Base-by-base conservation (phyloP, 1,140 invertebrate species). In the Dinoponera quadriceps region DNA sequence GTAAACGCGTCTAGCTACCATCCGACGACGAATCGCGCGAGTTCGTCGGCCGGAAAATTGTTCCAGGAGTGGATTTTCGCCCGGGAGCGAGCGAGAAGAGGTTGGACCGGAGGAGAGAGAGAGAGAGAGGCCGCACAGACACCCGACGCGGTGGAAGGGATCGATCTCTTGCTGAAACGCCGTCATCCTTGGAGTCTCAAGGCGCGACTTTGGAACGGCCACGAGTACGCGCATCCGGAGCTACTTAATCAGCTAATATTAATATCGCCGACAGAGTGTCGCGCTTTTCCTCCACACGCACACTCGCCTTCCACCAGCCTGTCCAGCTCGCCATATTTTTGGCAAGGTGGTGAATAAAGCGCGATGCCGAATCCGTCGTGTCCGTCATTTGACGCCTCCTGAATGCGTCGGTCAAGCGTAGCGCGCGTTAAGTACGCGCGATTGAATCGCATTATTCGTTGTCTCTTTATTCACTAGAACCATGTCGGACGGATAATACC, bases 211-310 rank as follows among this genome's bases (percentile, higher is more conserved):
- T 82, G 84, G 90, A 90, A 90, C 89, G 91, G 87, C 86, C 85
- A 62, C 86, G 85, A 89, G 83, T 86, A 60, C 62, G 82, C 75
- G 89, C 92, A 94, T 92, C 91, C 90, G 93, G 89, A 90, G 88
- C 73, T 85, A 92, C 90, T 94, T 93, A 93, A 93, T 94, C 93
- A 94, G 73, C 91, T 86, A 94, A 93, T 93, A 94, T 94, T 94
- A 93, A 93, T 94, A 94, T 84, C 91, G 85, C 92, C 59, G 82
- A 65, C 83, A 44, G 85, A 49, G 33, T 59, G 48, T 75, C 75
- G 87, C 59, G 83, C 85, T 92, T 92, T 57, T 59, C 90, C 87
- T 84, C n/a, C n/a, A 89, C 87, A 60, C 69, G 89, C 82, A 84
- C 74, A 83, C 48, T 25, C 65, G 49, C 71, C 51, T 22, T 66